Evolutionary conservation across 2,888 invertebrate species (phyloP), one percentile per base, ranked within the genome.

Genomic region (Hydroisotoma schaefferi): DNA sequence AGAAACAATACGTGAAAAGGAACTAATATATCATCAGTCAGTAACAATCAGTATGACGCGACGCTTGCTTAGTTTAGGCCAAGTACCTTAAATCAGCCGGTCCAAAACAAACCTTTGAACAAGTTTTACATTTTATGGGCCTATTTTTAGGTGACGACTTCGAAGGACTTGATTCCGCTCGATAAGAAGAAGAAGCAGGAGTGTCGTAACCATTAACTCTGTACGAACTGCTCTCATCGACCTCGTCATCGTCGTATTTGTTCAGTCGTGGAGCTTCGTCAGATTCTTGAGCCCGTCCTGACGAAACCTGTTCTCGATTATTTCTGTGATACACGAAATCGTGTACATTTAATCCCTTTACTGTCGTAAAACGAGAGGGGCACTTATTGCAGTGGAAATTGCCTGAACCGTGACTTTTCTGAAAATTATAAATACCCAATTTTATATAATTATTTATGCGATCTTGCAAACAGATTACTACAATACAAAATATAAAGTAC

Each of bases 71-170:
- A 54, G 54, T 47, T 29, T 26, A 60, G 44, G 10, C 48, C 55
- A 1, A 28, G 46, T 8, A n/a, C n/a, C n/a, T n/a, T n/a, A n/a
- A n/a, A n/a, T n/a, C n/a, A n/a, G n/a, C n/a, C n/a, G 60, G 60
- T 1, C 60, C 60, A 3, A 20, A 29, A 20, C 60, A 60, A 23
- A 44, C 43, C 4, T 26, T 20, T 8, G 28, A 18, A 44, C 60
- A 60, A 1, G 22, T 33, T 23, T 47, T 20, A 43, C 60, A 60
- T 23, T 55, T 49, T 15, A 60, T 55, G 2, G 60, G 60, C 38
- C 60, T 27, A 25, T 38, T 28, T 26, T 55, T 60, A 1, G 60
- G 60, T n/a, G 55, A 40, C 15, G 26, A 47, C n/a, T 26, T 48
- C 20, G 23, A 26, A 15, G 33, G 25, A 2, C 25, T 23, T 44